Evolutionary conservation across 2,888 invertebrate species (phyloP), one percentile per base, ranked within the genome.

Genomic region (Biston stratarius): DNA sequence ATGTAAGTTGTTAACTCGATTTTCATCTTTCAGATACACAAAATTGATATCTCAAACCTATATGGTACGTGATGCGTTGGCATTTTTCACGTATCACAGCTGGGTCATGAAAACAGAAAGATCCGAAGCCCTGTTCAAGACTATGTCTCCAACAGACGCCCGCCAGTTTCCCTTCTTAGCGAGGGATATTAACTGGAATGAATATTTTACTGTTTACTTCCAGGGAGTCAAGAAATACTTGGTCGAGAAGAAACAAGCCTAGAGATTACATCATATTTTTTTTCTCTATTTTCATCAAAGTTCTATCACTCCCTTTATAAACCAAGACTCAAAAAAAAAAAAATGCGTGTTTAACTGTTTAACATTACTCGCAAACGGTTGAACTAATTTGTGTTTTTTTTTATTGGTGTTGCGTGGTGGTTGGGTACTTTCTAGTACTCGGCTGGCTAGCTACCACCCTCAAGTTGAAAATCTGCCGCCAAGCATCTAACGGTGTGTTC

Each of bases 51-150:
- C 49, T 7, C 49, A 49, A 9, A n/a, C 6, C n/a, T 24, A 42
- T 7, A 40, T 33, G 42, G 24, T 59, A 9, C 42, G 59, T 33
- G 33, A 49, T 10, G 14, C n/a, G 0, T 12, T 59, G 1, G 40
- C 49, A 8, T 49, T 49, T 49, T 59, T 59, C 33, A 49, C 59
- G 3, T 9, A 33, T 10, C 12, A 40, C 49, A 40, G 33, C n/a
- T 59, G 59, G 59, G 11, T 49, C 12, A 59, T 59, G 33, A 49
- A 49, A n/a, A 51, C 48, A 2, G 59, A 59, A 3, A 59, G 14
- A 42, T 49, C 59, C 1, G 38, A 33, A 11, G 40, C 48, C n/a
- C 33, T 59, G 9, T n/a, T 42, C 40, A 49, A 24, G 6, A 42
- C n/a, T 12, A 40, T 59, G 15, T 49, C 49, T 8, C 24, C 24